phyloP scores from a whole-genome alignment of 2,113 vertebrate species.

The Chloroceryle aenea region DNA sequence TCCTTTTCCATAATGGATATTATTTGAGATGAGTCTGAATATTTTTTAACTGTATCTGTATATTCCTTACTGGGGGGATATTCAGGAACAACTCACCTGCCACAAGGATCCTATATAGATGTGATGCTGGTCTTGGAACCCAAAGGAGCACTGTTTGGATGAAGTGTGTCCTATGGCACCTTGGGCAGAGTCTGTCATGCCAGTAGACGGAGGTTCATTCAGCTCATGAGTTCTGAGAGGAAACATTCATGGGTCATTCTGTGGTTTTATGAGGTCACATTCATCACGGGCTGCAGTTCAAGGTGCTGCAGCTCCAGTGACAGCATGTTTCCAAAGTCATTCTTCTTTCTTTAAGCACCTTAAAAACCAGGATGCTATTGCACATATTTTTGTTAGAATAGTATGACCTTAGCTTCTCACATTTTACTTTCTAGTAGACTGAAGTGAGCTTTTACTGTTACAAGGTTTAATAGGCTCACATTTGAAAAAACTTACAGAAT shows the following conservation, averaged over 20 bases:
- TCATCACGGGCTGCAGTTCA: neutral
- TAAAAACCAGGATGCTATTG: neutral
- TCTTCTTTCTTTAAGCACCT: neutral
- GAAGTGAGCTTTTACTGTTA: neutral
- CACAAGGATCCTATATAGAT: neutral
- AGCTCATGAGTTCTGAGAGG: neutral
- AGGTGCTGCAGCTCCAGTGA: neutral
- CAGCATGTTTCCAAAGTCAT: neutral
- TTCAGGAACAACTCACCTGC: neutral
- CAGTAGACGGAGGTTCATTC: accelerated
- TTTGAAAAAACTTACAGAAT: neutral
- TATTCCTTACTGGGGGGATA: neutral
- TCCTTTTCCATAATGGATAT: neutral
- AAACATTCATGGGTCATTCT: neutral
- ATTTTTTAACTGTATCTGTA: neutral
- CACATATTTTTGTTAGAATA: neutral
- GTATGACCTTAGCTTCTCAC: neutral
- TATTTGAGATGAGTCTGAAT: neutral
- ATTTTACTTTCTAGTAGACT: neutral
- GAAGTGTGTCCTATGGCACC: accelerated
- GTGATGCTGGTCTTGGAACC: neutral
- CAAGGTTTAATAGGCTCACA: neutral
- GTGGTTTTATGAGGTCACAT: neutral
- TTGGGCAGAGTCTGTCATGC: neutral
- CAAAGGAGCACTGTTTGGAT: neutral